A percentile compares a stretch with the other conserved stretches of the same genome.
Evolutionary conservation across 2,797 vertebrate genomes (phyloP).

Genomic region (Hypotaenidia okinawae): DNA sequence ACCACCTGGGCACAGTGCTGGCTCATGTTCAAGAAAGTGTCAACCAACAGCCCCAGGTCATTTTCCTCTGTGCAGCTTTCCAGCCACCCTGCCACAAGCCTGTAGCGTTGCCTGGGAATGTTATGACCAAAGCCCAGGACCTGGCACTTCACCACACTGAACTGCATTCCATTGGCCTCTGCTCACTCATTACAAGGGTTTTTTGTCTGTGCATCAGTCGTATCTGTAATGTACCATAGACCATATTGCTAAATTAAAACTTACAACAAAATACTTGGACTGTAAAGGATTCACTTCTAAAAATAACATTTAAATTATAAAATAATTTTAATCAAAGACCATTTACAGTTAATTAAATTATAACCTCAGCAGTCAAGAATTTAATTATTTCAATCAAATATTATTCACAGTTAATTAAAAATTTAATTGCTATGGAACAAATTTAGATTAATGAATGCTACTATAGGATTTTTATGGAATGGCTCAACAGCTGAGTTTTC

Average conservation of each 20-base stretch:
- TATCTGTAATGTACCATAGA: not conserved
- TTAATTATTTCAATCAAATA: conserved; percentile 5
- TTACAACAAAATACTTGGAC: not conserved
- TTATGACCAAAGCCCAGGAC: too few species aligned
- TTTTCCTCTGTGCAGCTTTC: too few species aligned
- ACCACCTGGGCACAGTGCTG: too few species aligned
- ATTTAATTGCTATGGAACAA: not conserved
- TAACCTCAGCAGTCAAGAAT: not conserved
- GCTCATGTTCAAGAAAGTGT: too few species aligned
- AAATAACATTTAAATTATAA: not conserved
- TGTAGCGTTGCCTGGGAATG: too few species aligned
- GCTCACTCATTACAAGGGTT: not conserved
- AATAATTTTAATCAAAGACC: not conserved
- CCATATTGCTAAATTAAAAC: not conserved
- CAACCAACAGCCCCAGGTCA: too few species aligned
- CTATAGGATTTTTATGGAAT: not conserved
- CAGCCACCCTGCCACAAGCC: too few species aligned
- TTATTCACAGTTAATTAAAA: not conserved
- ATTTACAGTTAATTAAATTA: not conserved
- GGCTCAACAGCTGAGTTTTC: not conserved
- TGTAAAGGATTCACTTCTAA: not conserved
- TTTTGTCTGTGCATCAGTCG: not conserved
- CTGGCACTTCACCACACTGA: too few species aligned
- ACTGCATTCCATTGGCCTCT: too few species aligned
- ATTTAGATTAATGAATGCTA: not conserved